Conservation (phyloP, 2,888 invertebrate species). For the Drosophila gaucha region DNA sequence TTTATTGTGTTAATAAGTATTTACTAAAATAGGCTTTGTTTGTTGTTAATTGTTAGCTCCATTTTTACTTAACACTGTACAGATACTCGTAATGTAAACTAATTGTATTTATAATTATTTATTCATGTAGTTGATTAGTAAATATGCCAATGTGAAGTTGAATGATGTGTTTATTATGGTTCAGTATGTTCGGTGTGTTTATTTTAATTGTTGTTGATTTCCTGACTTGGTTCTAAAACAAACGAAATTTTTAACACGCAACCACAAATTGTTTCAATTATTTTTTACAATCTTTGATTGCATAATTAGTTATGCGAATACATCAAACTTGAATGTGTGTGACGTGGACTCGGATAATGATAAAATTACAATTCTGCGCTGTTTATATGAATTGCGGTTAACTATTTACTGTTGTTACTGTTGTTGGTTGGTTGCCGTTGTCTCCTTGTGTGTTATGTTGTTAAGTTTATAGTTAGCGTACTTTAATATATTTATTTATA, state of each 20-base stretch:
- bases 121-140: constrained; percentile 71
- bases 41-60: constrained; percentile 63
- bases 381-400: constrained; percentile 11
- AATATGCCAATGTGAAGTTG: constrained; percentile 59
- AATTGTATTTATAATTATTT: constrained; percentile 71
- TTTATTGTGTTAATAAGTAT: constrained; percentile 49
- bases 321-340: constrained; percentile 16
- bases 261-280: constrained; percentile 15
- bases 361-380: constrained; percentile 22
- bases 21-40: constrained; percentile 69
- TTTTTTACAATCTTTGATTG: constrained; percentile 20
- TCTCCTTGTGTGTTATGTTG: constrained; percentile 33
- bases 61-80: constrained; percentile 78
- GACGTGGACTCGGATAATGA: constrained; percentile 6
- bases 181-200: constrained; percentile 34
- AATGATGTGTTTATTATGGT: constrained; percentile 48
- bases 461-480: constrained; percentile 79
- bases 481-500: constrained; percentile 76
- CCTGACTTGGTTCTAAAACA: constrained; percentile 6
- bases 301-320: constrained; percentile 26
- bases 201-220: neutral
- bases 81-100: constrained; percentile 73
- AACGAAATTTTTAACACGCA: constrained; percentile 28
- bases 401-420: constrained; percentile 27
- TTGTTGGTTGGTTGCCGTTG: constrained; percentile 35